phyloP scores from a whole-genome alignment of 2,888 invertebrate genomes.

The Dermolepida albohirtum region DNA sequence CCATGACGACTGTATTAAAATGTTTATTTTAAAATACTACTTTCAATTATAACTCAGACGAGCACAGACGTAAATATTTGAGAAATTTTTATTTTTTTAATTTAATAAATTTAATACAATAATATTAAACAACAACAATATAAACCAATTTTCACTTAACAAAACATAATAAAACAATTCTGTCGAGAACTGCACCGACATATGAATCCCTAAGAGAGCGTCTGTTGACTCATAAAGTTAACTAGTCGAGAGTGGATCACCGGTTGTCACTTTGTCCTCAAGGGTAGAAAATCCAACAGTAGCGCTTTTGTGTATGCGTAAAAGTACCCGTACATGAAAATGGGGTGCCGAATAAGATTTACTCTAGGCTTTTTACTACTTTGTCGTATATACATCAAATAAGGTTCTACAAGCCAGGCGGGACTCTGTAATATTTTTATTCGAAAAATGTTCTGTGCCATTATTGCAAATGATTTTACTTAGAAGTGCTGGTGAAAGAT shows the following conservation, averaged over 20 bases:
- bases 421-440: constrained; percentile 25
- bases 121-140: constrained; percentile 1
- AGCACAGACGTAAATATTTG: too few relatives aligned
- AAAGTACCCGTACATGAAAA: constrained; percentile 29
- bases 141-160: constrained; percentile 5
- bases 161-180: constrained; percentile 2
- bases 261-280: constrained; percentile 37
- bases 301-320: constrained; percentile 11
- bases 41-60: too few relatives aligned
- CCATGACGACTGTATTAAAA: too few relatives aligned
- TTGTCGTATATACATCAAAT: constrained; percentile 8
- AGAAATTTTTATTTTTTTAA: too few relatives aligned
- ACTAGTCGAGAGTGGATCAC: constrained; percentile 48
- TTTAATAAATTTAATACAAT: not conserved
- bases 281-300: constrained; percentile 31
- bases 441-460: constrained; percentile 14
- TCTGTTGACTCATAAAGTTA: constrained; percentile 56
- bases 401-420: not conserved
- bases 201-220: constrained; percentile 51
- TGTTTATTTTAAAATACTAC: too few relatives aligned
- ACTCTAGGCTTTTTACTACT: constrained; percentile 35
- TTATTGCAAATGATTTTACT: constrained; percentile 13
- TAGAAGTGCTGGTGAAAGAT: not conserved
- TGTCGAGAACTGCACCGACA: constrained; percentile 43
- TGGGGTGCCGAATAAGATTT: constrained; percentile 39